A percentile compares a stretch with the other conserved stretches of the same genome.
Conservation (phyloP, 2,888 invertebrate genomes). For the Cantharis flavilabris region DNA sequence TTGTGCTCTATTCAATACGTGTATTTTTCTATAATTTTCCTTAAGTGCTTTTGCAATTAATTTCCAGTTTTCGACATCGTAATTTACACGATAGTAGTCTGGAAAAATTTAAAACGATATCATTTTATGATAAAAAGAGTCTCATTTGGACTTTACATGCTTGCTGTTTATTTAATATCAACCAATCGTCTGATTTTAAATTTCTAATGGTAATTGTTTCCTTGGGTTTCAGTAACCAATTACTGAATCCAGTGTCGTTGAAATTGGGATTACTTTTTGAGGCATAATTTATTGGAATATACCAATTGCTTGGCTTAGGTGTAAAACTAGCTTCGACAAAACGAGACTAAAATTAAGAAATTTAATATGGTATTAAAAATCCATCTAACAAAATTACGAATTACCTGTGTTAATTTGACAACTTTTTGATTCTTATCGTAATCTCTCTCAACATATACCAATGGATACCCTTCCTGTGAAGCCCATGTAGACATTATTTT, state of each 20-base stretch:
- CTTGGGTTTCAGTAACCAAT: neutral
- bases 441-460: neutral
- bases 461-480: neutral
- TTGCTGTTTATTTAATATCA: conserved; percentile 48
- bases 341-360: neutral
- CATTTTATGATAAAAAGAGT: neutral
- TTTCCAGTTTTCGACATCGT: conserved; percentile 51
- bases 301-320: neutral
- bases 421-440: neutral
- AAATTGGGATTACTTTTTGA: neutral
- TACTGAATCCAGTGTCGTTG: neutral
- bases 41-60: conserved; percentile 55
- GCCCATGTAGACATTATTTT: neutral
- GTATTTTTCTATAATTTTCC: conserved; percentile 56
- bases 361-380: neutral
- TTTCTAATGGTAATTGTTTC: neutral
- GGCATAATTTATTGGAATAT: neutral
- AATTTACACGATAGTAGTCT: conserved; percentile 54
- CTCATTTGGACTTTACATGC: conserved; percentile 5
- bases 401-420: neutral
- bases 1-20: conserved; percentile 61
- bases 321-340: too few relatives aligned
- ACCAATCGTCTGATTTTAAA: conserved; percentile 28
- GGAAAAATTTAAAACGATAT: neutral
- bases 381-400: neutral